A percentile compares a stretch with the other conserved stretches of the same genome.
Evolutionary conservation across 2,113 vertebrate species (phyloP).

Genomic region (Clupea harengus): DNA sequence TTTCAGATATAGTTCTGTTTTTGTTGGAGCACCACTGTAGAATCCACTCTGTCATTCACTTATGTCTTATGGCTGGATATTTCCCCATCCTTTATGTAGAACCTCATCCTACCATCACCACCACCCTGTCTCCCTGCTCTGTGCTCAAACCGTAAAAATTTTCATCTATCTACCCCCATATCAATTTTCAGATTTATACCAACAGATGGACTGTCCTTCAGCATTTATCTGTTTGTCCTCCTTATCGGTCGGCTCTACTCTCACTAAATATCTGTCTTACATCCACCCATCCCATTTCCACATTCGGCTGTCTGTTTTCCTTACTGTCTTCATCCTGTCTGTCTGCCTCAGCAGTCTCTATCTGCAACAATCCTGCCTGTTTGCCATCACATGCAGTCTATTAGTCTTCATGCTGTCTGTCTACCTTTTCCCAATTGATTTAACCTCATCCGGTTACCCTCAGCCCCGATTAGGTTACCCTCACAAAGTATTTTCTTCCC

Average conservation of each 20-base stretch:
- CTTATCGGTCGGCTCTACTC: neutral
- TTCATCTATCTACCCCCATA: neutral
- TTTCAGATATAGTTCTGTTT: too few relatives aligned
- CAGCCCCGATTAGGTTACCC: neutral
- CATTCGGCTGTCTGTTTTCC: neutral
- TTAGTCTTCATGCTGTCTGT: neutral
- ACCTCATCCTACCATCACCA: neutral
- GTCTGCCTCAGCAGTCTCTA: neutral
- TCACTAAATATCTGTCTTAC: neutral
- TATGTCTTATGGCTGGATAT: neutral
- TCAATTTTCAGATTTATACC: neutral
- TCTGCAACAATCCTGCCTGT: neutral
- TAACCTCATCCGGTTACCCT: constrained; percentile 40
- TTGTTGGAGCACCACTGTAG: neutral
- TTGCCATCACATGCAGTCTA: neutral
- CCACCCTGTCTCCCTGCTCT: neutral
- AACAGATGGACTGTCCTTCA: neutral
- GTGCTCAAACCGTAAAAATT: neutral
- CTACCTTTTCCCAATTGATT: neutral
- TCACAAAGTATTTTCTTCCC: neutral
- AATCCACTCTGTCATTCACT: neutral
- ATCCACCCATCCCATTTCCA: neutral
- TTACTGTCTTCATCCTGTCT: neutral
- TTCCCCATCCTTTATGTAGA: too few relatives aligned
- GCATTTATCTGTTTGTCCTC: neutral